Evolutionary conservation across 2,888 invertebrate species (phyloP).

Genomic region (Bibio marci): DNA sequence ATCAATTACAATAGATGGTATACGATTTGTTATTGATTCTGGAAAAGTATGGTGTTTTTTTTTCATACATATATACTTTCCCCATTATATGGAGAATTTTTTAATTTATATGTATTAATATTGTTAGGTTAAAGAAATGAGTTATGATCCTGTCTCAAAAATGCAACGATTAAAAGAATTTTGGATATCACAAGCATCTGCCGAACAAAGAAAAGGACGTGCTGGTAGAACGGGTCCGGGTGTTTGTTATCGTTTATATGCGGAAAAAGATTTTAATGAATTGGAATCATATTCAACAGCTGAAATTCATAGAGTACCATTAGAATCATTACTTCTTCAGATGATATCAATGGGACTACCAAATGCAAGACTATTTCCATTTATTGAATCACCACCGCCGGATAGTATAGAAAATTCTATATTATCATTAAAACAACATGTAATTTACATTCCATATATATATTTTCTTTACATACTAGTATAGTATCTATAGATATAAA

Average conservation of each 20-base stretch:
- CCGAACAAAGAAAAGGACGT: conserved; percentile 90
- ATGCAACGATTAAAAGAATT: conserved; percentile 87
- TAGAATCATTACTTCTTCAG: conserved; percentile 78
- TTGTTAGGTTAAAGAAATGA: conserved; percentile 72
- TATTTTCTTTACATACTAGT: neutral
- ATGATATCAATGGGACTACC: conserved; percentile 90
- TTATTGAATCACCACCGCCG: conserved; percentile 78
- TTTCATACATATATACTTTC: no score
- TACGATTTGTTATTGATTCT: conserved; percentile 92
- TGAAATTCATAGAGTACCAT: conserved; percentile 83
- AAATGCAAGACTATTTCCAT: conserved; percentile 83
- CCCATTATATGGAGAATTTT: neutral
- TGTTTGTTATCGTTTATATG: conserved; percentile 79
- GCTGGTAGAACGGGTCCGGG: conserved; percentile 94
- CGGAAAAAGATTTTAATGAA: conserved; percentile 60
- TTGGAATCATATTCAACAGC: conserved; percentile 79
- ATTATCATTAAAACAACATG: conserved; percentile 71
- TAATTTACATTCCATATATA: conserved; percentile 10
- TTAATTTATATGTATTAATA: conserved; percentile 1
- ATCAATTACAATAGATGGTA: conserved; percentile 94
- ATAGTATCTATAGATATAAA: no score
- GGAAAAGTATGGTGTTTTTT: conserved; percentile 72
- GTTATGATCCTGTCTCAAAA: conserved; percentile 76
- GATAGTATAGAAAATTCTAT: conserved; percentile 77
- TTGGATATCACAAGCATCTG: conserved; percentile 94